phyloP scores from a whole-genome alignment of 2,888 invertebrate species.

The Cryptosula pallasiana region DNA sequence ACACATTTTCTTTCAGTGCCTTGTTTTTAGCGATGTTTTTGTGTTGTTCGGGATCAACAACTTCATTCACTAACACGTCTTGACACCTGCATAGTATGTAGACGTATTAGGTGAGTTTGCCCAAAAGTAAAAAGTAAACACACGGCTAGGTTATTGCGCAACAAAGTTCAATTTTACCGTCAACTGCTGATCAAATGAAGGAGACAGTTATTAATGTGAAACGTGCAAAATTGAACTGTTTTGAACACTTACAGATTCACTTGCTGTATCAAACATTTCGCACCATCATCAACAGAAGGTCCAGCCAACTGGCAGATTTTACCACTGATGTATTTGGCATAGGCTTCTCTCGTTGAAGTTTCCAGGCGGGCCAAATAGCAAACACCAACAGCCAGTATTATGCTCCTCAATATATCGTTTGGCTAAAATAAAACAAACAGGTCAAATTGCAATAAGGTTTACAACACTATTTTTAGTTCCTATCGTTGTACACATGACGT shows the following conservation, averaged over 20 bases:
- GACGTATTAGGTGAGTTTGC: too few species aligned
- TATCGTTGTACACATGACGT: too few species aligned
- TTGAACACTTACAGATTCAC: background rate
- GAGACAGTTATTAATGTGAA: too few species aligned
- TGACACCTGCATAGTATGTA: too few species aligned
- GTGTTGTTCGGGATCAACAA: background rate
- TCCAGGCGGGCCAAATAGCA: background rate
- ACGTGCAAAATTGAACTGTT: too few species aligned
- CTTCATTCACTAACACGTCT: background rate
- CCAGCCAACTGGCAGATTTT: background rate
- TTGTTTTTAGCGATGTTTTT: too few species aligned
- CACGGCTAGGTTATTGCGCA: too few species aligned
- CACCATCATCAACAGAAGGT: background rate
- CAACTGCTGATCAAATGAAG: too few species aligned
- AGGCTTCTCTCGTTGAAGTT: background rate
- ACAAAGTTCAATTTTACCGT: too few species aligned
- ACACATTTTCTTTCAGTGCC: conserved; percentile 30
- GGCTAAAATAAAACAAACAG: background rate
- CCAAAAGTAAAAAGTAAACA: too few species aligned
- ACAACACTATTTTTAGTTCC: too few species aligned
- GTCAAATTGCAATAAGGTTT: too few species aligned
- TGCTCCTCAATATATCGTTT: background rate
- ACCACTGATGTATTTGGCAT: background rate
- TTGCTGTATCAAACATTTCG: background rate
- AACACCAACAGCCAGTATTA: background rate